Base-by-base conservation (phyloP, 2,797 vertebrate species). In the Alca torda region DNA sequence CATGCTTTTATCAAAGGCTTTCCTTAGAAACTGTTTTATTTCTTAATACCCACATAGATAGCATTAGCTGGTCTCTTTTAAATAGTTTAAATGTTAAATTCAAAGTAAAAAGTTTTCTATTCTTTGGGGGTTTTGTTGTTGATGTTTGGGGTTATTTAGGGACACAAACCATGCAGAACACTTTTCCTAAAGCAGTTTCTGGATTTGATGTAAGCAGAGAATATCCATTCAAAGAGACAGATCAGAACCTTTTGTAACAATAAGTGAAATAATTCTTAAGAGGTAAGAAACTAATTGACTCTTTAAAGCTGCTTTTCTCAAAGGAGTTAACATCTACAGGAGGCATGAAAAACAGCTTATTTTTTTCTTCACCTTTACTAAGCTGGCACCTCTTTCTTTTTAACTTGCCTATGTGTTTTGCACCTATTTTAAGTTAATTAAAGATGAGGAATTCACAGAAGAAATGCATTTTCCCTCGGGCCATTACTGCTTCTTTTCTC, bases 391-490 rank as follows among this genome's bases (percentile, higher is more conserved):
- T 70, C 75, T 86, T 82, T 87, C 72, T 87, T 61, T 90, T 77
- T 33, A 82, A 87, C 84, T 92, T 65, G 26, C 26, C 67, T 41
- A 8, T 83, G 73, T 84, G 33, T 75, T 94, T 90, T 67, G 54
- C 43, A 56, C 59, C 45, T 51, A 61, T 82, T 93, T 95, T 88
- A 88, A 88, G 84, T 78, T 41, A 95, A 92, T 75, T 95, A 96
- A 95, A 57, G 76, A 78, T 54, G 57, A 82, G 50, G 23, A 95
- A 90, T 79, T 96, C 84, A 84, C 39, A 83, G 53, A 75, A 83
- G 65, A 59, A 87, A 92, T 73, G 31, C 46, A 48, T 91, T 89
- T 84, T 92, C 86, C 15, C 4, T 59, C 20, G 13, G 74, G 41
- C n/a, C 65, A 65, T 92, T 87, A 64, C 43, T 0, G 0, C 56